Evolutionary conservation across 2,797 vertebrate species (phyloP), one percentile per base, ranked within the genome.

Genomic region (Epinephelus awoara): DNA sequence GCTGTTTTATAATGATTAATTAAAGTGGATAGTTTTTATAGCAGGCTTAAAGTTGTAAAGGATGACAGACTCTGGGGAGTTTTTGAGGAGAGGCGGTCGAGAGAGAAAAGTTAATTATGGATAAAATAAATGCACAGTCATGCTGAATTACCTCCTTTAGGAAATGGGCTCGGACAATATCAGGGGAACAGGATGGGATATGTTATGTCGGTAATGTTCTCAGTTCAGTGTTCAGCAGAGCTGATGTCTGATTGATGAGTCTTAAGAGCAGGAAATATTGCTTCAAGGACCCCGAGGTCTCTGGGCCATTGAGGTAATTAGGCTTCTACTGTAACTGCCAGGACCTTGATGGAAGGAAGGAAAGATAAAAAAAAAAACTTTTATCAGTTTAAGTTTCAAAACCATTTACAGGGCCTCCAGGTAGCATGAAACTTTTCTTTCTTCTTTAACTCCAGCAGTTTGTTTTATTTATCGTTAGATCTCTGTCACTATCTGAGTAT

Each of bases 151-250:
- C 55, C 40, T 86, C 62, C 49, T 80, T 81, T 38, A 71, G 77
- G 75, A 89, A 86, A 82, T 80, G 46, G 62, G 34, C 50, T 78
- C 18, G 25, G 67, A 80, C 46, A 56, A 46, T 77, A 74, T 81
- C 56, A 75, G 52, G 55, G 34, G 77, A 85, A 69, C 58, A 79
- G 71, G 71, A 86, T 29, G 61, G 56, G 18, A 73, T 67, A 50
- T 77, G 67, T 79, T 71, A 63, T 59, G 23, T 61, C 40, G 3
- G 51, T 71, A 63, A 82, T 82, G 50, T 79, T 67, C 61, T 84
- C 52, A 63, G 72, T 69, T 71, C 58, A 61, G 64, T 64, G 62
- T 75, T 72, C 50, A 73, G 66, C 51, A 65, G 61, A 71, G 69
- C 66, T 57, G 55, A 65, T 49, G 59, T 34, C 34, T 34, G 40